A percentile compares a stretch with the other conserved stretches of the same genome.
Conservation (phyloP, 2,797 vertebrate genomes). For the Urocyon cinereoargenteus region DNA sequence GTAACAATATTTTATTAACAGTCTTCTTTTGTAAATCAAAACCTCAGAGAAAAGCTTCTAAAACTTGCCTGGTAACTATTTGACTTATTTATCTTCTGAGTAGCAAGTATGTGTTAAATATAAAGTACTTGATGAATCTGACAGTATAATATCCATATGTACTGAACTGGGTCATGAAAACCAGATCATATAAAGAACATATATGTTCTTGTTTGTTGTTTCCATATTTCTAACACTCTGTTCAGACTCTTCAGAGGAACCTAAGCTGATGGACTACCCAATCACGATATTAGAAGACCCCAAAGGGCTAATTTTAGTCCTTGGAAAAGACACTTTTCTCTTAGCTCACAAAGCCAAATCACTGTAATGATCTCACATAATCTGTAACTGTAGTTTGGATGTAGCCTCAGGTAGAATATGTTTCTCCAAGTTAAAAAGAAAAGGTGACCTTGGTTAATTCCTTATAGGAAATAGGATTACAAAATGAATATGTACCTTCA, state of each 20-base stretch:
- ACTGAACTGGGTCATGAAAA: not conserved
- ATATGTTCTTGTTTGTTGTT: not conserved
- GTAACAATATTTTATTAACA: not conserved
- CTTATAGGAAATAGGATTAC: not conserved
- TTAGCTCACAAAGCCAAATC: constrained; percentile 49
- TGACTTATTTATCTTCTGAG: not conserved
- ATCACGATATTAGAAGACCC: not conserved
- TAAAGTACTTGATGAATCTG: not conserved
- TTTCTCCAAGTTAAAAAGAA: constrained; percentile 24
- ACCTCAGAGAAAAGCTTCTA: not conserved
- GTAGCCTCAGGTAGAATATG: not conserved
- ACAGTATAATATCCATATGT: not conserved
- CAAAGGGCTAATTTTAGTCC: not conserved
- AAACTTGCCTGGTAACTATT: not conserved
- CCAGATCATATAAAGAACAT: not conserved
- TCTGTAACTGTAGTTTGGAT: not conserved
- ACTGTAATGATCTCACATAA: constrained; percentile 47
- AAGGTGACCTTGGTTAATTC: not conserved
- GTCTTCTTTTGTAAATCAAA: not conserved
- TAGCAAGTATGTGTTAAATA: not conserved
- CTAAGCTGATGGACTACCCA: not conserved
- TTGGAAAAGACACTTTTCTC: not conserved
- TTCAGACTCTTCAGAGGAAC: not conserved
- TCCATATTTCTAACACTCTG: not conserved
- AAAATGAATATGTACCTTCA: not conserved